A percentile compares a stretch with the other conserved stretches of the same genome.
These are phyloP conservation scores for Bradypodion pumilum DNA, from an alignment of 2,797 vertebrate species.

Conservation along the genomic window DNA sequence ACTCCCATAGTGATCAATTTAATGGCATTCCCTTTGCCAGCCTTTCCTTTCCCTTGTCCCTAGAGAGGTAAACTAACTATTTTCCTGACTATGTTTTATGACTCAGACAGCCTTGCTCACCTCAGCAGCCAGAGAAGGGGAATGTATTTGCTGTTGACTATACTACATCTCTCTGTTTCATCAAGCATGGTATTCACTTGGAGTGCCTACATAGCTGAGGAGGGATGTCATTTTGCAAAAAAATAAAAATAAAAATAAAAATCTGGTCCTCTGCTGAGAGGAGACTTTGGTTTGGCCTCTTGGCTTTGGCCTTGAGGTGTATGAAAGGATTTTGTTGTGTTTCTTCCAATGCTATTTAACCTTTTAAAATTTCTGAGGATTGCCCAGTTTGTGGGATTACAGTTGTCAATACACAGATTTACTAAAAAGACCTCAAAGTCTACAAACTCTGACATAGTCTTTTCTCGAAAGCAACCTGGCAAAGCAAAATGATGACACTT, in stretches of 20 bases:
- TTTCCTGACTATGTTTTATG: background rate
- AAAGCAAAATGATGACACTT: no score
- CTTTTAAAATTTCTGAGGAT: background rate
- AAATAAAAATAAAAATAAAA: no score
- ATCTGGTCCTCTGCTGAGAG: no score
- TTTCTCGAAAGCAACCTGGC: no score
- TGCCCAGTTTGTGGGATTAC: background rate
- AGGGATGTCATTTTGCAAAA: no score
- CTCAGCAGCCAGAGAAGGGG: no score
- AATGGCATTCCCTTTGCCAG: background rate
- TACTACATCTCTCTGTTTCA: background rate
- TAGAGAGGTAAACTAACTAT: background rate
- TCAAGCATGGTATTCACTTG: background rate
- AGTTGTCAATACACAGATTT: no score
- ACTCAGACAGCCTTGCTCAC: background rate
- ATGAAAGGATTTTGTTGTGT: background rate
- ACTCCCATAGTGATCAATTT: no score
- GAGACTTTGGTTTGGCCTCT: background rate
- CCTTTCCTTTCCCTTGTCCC: background rate
- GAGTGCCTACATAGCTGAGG: background rate
- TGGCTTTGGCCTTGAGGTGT: background rate
- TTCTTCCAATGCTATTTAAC: background rate
- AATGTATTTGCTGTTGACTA: background rate
- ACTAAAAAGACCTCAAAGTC: no score
- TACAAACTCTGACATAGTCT: no score